phyloP scores from a whole-genome alignment of 2,888 invertebrate genomes.

The Meghimatium bilineatum region DNA sequence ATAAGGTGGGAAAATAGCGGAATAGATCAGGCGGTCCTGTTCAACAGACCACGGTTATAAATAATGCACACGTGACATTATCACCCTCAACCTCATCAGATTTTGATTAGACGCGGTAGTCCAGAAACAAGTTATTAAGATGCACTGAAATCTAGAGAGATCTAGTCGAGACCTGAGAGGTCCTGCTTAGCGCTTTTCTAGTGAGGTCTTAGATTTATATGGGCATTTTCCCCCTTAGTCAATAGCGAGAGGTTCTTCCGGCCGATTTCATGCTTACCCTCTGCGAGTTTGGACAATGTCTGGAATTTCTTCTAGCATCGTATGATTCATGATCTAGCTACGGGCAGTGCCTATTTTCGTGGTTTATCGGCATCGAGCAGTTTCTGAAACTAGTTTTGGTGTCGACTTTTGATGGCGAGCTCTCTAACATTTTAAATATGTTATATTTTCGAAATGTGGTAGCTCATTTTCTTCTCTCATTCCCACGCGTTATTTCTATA shows the following conservation, averaged over 20 bases:
- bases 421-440: background rate
- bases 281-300: conserved; percentile 19
- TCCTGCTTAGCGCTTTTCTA: background rate
- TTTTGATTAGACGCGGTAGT: conserved; percentile 20
- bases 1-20: conserved; percentile 7
- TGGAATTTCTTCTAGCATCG: background rate
- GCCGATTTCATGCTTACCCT: conserved; percentile 17
- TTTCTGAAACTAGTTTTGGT: too few species aligned
- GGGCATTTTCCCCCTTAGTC: background rate
- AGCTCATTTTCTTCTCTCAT: background rate
- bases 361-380: background rate
- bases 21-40: background rate
- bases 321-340: conserved; percentile 21
- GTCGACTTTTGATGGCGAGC: too few species aligned
- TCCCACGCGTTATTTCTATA: background rate
- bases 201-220: conserved; percentile 29
- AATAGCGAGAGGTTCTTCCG: conserved; percentile 30
- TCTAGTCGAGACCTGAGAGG: background rate
- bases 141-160: conserved; percentile 17
- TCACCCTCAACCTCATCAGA: conserved; percentile 11
- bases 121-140: conserved; percentile 40
- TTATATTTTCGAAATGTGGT: too few species aligned
- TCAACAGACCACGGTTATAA: conserved; percentile 17
- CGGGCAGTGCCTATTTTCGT: background rate
- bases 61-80: background rate